Evolutionary conservation across 2,113 vertebrate species (phyloP), one percentile per base, ranked within the genome.

Genomic region (Nanorana parkeri): DNA sequence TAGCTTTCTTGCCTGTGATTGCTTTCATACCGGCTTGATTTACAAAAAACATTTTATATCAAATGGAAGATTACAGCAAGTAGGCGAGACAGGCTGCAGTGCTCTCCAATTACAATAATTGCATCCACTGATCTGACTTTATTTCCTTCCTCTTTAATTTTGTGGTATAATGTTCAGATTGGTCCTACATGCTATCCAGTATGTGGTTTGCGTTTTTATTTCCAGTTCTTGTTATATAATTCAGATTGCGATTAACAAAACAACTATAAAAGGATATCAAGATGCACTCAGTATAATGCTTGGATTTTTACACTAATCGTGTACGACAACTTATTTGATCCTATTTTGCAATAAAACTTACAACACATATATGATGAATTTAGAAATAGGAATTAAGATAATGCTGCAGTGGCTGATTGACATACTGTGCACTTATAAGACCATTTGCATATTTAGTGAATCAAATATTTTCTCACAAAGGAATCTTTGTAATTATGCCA

Each of bases 161-260:
- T 96, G 92, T 91, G 90, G 83, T 17, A 87, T 95, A 96, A 97
- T 96, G 93, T 94, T 94, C 95, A 97, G 96, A 96, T 96, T 93
- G 92, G 88, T 63, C 80, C 83, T 87, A 41, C 90, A 92, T 96
- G 95, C 92, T 94, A 95, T 92, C 91, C 83, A 81, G 47, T 78
- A 78, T 54, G 51, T 15, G 51, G 28, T 54, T 68, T 65, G 36
- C 68, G 52, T 68, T 68, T 78, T 78, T 54, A 63, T 68, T 20
- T 78, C 79, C 68, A 84, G 82, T 84, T 54, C 78, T 87, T 85
- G 84, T 86, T 92, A 84, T 81, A 61, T 86, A 87, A 86, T 67
- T 11, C 51, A 54, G 55, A 28, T 68, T 58, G 11, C 10, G 17
- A 19, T 29, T 56, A 58, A 19, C 41, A 68, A 17, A 78, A 79